These are phyloP conservation scores for Platorchestia sp. DNA, from an alignment of 1,140 invertebrate species.

Conservation along the genomic window DNA sequence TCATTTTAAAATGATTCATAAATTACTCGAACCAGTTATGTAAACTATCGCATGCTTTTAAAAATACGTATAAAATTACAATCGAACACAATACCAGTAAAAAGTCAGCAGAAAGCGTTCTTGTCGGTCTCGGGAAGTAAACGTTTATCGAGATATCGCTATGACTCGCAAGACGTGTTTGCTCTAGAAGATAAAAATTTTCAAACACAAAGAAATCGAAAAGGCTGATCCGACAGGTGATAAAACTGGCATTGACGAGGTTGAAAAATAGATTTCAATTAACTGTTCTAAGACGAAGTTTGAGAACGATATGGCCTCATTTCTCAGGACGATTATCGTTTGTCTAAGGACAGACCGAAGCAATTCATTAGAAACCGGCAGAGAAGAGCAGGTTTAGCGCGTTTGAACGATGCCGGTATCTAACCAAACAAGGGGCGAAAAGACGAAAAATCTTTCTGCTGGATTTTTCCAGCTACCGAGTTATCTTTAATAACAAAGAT, in stretches of 20 bases:
- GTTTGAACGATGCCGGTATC: background rate
- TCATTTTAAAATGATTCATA: background rate
- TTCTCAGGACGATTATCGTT: background rate
- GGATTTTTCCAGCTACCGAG: background rate
- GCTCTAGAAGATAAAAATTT: background rate
- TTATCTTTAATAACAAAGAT: slow-evolving; percentile 29
- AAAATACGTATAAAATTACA: background rate
- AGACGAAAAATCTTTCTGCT: background rate
- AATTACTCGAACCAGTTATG: background rate
- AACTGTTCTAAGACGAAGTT: background rate
- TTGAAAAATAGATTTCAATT: slow-evolving; percentile 11
- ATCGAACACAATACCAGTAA: background rate
- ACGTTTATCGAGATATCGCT: background rate
- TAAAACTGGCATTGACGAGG: background rate
- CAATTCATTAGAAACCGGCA: background rate
- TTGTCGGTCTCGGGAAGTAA: too few relatives aligned
- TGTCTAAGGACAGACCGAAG: slow-evolving; percentile 23
- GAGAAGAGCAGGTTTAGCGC: background rate
- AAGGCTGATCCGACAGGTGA: background rate
- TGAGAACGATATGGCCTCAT: slow-evolving; percentile 1
- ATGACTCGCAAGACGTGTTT: background rate
- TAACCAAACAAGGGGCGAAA: background rate
- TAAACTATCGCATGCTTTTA: background rate
- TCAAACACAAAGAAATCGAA: background rate
- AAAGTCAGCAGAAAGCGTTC: background rate